Base-by-base conservation (phyloP, 2,888 invertebrate species). In the Corbicula japonica region DNA sequence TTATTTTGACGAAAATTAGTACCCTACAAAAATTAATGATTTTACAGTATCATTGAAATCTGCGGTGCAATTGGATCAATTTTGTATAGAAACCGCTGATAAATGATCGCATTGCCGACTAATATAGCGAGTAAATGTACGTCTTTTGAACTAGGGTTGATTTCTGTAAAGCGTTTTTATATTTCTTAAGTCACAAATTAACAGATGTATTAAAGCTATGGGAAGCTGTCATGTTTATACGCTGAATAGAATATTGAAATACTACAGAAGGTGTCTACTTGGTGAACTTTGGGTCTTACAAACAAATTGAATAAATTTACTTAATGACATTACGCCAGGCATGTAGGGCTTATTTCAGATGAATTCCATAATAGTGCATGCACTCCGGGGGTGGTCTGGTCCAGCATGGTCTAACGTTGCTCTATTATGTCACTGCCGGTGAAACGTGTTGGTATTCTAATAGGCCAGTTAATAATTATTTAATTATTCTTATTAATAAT, bases 271-370 rank as follows among this genome's bases (percentile, higher is more conserved):
- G 46, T 28, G 18, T 15, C n/a, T 46, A 72, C 65, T 30, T 18
- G 30, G 3, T 72, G 72, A 63, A 72, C 72, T 56, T 15, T 35
- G 34, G 32, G 23, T 23, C 35, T 18, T 44, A 65, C 54, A 72
- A 72, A 62, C 35, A 34, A 41, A 54, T 35, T 74, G 80, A 71
- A 80, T 80, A 80, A 80, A 80, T 80, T 80, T 80, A 80, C 80
- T 61, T 61, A 58, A 18, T 80, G 75, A 80, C 80, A 52, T 78
- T 46, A 18, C 18, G 46, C 18, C 32, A 12, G 15, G 15, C 10
- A 18, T 12, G 41, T 38, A 58, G 35, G 38, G 35, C 58, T 35
- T 35, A 58, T 58, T 58, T 35, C 35, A 21, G 35, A 35, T 35
- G 30, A 38, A 58, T 28, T 21, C 34, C 21, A 41, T 58, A 56